These are phyloP conservation scores for Eristalinus aeneus DNA, from an alignment of 2,888 invertebrate species.

Conservation along the genomic window DNA sequence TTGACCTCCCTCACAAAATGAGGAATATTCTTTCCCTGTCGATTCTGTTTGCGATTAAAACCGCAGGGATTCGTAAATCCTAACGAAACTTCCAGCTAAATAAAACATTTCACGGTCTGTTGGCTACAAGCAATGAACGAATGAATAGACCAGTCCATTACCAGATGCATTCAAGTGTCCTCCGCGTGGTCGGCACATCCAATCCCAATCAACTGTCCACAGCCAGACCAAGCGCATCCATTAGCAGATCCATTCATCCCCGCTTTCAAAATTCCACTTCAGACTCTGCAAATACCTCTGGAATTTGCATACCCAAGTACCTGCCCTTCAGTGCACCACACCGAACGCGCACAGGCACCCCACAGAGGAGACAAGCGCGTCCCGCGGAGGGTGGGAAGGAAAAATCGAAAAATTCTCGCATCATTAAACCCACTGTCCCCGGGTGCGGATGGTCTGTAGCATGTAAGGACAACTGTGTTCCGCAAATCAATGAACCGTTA, in stretches of 20 bases:
- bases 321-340: not conserved
- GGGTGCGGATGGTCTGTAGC: not conserved
- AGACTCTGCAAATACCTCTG: not conserved
- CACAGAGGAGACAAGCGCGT: slow-evolving; percentile 8
- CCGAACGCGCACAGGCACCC: not conserved
- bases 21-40: no score
- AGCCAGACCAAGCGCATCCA: not conserved
- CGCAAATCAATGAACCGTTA: slow-evolving; percentile 57
- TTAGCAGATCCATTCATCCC: not conserved
- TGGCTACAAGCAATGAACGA: not conserved
- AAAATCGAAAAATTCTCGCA: not conserved
- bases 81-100: no score
- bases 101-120: no score
- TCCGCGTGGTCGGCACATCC: no score
- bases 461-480: slow-evolving; percentile 10
- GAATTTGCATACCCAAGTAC: slow-evolving; percentile 49
- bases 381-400: not conserved
- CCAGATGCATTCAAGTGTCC: not conserved
- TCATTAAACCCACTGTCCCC: slow-evolving; percentile 32
- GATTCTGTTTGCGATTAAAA: no score
- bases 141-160: not conserved
- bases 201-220: no score
- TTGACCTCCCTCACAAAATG: no score
- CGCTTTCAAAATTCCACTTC: not conserved
- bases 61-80: no score